A percentile compares a stretch with the other conserved stretches of the same genome.
Conservation (phyloP, 2,888 invertebrate genomes). For the Epinotia ramella region DNA sequence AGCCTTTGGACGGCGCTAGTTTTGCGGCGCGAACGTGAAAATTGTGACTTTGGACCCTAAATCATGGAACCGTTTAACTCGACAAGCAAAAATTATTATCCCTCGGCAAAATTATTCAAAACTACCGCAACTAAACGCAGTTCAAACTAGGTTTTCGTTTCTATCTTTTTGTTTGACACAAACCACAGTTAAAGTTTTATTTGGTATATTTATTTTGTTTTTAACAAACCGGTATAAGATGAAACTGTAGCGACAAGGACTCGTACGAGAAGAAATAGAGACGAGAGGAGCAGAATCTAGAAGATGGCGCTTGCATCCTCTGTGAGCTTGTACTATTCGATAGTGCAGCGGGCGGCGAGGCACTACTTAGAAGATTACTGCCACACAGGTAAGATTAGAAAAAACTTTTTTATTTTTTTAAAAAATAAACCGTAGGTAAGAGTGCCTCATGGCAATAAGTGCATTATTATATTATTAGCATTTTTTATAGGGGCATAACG, state of each 20-base stretch:
- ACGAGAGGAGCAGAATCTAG: constrained; percentile 63
- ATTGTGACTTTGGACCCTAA: constrained; percentile 80
- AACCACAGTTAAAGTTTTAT: constrained; percentile 69
- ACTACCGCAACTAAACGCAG: constrained; percentile 79
- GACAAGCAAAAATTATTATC: constrained; percentile 68
- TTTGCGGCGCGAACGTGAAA: constrained; percentile 71
- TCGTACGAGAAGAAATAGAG: constrained; percentile 52
- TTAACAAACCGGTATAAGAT: constrained; percentile 70
- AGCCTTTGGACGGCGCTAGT: constrained; percentile 81
- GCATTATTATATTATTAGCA: too few relatives aligned
- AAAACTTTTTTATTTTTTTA: background rate
- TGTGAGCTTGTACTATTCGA: constrained; percentile 89
- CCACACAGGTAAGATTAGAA: constrained; percentile 84
- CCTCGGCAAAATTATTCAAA: constrained; percentile 61
- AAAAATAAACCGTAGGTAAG: too few relatives aligned
- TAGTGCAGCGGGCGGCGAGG: constrained; percentile 88
- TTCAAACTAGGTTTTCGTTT: constrained; percentile 78
- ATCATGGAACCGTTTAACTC: constrained; percentile 72
- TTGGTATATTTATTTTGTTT: constrained; percentile 70
- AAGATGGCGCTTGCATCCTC: constrained; percentile 87
- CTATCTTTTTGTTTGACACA: constrained; percentile 60
- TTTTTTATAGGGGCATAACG: too few relatives aligned
- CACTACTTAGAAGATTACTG: constrained; percentile 89
- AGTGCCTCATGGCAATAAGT: too few relatives aligned
- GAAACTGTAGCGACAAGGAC: constrained; percentile 65